Percentiles rank a stretch among this genome's conserved stretches.
These are phyloP conservation scores for Tachypleus tridentatus DNA, from an alignment of 1,140 invertebrate genomes.

Conservation along the genomic window DNA sequence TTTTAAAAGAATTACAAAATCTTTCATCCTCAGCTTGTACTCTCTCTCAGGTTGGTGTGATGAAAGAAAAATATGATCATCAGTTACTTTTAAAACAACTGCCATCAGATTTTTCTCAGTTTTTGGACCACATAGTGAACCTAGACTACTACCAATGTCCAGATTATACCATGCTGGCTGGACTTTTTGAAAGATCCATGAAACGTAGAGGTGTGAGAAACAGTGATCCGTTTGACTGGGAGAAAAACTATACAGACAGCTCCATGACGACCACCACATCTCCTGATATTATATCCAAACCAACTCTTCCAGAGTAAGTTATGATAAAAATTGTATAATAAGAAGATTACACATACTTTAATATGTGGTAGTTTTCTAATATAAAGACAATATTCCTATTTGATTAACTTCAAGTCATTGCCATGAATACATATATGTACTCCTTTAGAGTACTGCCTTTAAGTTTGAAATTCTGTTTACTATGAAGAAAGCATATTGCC, in stretches of 20 bases:
- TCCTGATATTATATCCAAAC: slow-evolving; percentile 27
- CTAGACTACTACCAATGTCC: slow-evolving; percentile 88
- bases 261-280: slow-evolving; percentile 30
- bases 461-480: too few species aligned
- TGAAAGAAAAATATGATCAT: slow-evolving; percentile 71
- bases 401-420: too few species aligned
- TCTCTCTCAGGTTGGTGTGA: slow-evolving; percentile 6
- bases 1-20: background rate
- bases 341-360: too few species aligned
- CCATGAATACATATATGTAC: too few species aligned
- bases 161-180: slow-evolving; percentile 53
- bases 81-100: slow-evolving; percentile 81
- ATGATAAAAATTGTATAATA: too few species aligned
- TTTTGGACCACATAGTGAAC: slow-evolving; percentile 80
- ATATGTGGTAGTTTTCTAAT: too few species aligned
- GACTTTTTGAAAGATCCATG: slow-evolving; percentile 84
- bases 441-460: too few species aligned
- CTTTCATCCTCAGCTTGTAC: background rate
- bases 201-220: slow-evolving; percentile 73
- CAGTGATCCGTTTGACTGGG: slow-evolving; percentile 90
- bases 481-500: too few species aligned
- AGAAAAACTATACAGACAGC: slow-evolving; percentile 38
- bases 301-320: slow-evolving; percentile 14
- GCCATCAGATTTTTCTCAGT: slow-evolving; percentile 84
- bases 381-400: too few species aligned